Evolutionary conservation across 2,113 vertebrate genomes (phyloP).

Genomic region (Pelecanoides urinatrix): DNA sequence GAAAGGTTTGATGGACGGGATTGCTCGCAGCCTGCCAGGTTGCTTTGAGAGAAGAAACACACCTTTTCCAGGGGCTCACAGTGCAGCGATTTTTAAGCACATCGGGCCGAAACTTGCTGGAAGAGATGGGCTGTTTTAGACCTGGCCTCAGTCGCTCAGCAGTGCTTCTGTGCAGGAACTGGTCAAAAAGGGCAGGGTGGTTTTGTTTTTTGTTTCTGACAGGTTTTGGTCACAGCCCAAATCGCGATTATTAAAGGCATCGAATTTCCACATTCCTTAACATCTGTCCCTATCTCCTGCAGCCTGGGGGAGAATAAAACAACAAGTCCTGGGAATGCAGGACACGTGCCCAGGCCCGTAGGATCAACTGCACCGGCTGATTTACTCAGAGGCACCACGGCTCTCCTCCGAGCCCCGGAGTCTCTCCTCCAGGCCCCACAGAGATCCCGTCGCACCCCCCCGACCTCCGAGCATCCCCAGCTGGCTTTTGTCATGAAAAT

Average conservation of each 20-base stretch:
- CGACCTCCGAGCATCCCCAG: rapidly evolving
- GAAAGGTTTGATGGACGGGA: background rate
- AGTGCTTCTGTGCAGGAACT: background rate
- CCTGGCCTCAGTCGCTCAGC: background rate
- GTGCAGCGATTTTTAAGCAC: background rate
- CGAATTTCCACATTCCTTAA: background rate
- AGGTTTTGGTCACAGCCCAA: background rate
- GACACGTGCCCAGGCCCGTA: background rate
- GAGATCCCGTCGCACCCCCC: rapidly evolving
- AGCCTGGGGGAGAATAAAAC: background rate
- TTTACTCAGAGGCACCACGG: background rate
- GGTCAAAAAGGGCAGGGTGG: background rate
- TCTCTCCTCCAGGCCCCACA: rapidly evolving
- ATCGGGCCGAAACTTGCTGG: background rate
- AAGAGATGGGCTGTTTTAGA: background rate
- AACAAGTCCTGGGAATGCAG: background rate
- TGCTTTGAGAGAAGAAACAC: background rate
- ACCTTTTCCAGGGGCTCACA: background rate
- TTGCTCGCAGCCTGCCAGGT: rapidly evolving
- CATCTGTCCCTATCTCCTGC: background rate
- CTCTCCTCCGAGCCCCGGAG: too few species aligned
- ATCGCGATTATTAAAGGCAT: background rate
- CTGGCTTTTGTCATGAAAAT: background rate
- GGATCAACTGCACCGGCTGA: background rate
- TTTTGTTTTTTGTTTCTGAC: background rate